These are phyloP conservation scores for Molanna angustata DNA, from an alignment of 2,888 invertebrate genomes.

Conservation along the genomic window DNA sequence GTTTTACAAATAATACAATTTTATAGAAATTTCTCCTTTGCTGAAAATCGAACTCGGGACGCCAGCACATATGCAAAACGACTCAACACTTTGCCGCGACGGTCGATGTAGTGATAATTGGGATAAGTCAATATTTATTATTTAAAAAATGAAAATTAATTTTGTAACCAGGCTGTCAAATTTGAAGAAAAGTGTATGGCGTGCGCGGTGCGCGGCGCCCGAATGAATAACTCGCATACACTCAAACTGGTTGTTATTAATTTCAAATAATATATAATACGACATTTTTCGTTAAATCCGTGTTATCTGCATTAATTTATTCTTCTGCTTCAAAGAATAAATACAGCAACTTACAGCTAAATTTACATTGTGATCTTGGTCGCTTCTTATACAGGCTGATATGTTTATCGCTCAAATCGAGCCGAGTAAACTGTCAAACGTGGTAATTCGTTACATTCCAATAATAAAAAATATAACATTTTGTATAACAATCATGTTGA, in stretches of 20 bases:
- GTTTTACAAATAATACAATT: no score
- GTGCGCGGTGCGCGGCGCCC: slow-evolving; percentile 10
- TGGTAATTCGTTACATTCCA: no score
- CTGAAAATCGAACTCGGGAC: no score
- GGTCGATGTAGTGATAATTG: no score
- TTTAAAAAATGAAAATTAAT: no score
- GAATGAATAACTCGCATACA: neutral
- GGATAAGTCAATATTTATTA: no score
- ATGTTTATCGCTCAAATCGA: slow-evolving; percentile 4
- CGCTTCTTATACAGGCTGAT: slow-evolving; percentile 1
- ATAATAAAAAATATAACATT: no score
- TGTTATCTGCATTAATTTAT: slow-evolving; percentile 24
- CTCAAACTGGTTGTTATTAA: slow-evolving; percentile 16
- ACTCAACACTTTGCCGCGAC: no score
- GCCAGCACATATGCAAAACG: no score
- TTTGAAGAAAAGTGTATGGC: slow-evolving; percentile 1
- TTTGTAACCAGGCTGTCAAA: no score
- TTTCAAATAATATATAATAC: slow-evolving; percentile 14
- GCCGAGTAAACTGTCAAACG: neutral
- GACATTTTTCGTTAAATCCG: slow-evolving; percentile 12
- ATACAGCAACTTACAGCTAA: slow-evolving; percentile 7
- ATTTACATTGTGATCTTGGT: slow-evolving; percentile 9
- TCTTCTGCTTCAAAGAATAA: slow-evolving; percentile 14
- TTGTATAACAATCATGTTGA: no score
- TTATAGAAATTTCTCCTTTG: no score